A percentile compares a stretch with the other conserved stretches of the same genome.
Evolutionary conservation across 2,113 vertebrate species (phyloP).

Genomic region (Ancistrus triradiatus): DNA sequence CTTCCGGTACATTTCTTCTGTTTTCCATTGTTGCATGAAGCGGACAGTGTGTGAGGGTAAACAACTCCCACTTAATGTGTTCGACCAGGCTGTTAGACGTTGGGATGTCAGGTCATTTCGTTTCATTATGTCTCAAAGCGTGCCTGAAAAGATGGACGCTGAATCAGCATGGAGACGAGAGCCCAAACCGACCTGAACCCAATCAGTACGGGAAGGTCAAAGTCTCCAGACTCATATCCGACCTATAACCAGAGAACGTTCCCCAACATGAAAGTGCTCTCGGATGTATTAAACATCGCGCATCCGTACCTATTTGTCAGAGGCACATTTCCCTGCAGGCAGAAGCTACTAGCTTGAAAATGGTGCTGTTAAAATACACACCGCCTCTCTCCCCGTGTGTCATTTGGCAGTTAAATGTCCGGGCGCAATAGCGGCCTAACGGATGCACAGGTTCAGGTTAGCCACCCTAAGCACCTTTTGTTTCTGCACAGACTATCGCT

Average conservation of each 20-base stretch:
- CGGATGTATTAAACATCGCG: conserved; percentile 11
- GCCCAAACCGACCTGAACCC: not conserved
- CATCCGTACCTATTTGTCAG: conserved; percentile 1
- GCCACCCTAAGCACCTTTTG: not conserved
- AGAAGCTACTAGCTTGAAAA: not conserved
- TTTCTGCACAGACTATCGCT: conserved; percentile 26
- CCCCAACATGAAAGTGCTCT: not conserved
- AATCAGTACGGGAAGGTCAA: not conserved
- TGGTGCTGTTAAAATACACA: conserved; percentile 1
- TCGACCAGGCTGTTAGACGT: no score
- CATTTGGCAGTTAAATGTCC: conserved; percentile 27
- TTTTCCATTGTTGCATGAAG: no score
- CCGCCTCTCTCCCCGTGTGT: not conserved
- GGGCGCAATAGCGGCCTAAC: conserved; percentile 6
- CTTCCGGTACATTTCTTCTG: no score
- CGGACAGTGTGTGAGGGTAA: no score
- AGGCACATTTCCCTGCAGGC: not conserved
- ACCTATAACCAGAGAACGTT: conserved; percentile 8
- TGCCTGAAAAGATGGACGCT: not conserved
- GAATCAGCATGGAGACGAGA: conserved; percentile 9
- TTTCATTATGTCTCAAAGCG: conserved; percentile 1
- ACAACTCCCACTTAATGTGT: no score
- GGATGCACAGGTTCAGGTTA: not conserved
- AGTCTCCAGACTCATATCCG: conserved; percentile 12
- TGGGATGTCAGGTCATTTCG: no score